phyloP scores from a whole-genome alignment of 2,888 invertebrate genomes.

The Muscina levida region DNA sequence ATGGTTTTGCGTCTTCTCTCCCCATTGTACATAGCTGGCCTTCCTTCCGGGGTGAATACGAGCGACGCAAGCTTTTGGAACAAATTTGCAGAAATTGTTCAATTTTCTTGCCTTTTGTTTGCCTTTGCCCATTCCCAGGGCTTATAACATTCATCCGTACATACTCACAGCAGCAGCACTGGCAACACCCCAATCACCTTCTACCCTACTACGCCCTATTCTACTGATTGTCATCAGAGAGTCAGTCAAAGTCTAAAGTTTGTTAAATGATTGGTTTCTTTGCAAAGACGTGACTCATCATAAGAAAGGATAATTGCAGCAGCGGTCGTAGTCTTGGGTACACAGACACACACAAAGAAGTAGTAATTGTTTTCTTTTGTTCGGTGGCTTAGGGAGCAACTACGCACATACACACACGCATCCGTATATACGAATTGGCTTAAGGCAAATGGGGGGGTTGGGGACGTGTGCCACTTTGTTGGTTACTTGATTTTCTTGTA shows the following conservation, averaged over 20 bases:
- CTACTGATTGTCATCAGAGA: conserved; percentile 21
- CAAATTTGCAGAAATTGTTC: conserved; percentile 56
- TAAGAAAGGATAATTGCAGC: conserved; percentile 57
- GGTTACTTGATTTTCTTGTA: no score
- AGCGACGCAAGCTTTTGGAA: no score
- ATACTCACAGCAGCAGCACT: not conserved
- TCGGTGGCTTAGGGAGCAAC: conserved; percentile 20
- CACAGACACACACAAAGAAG: conserved; percentile 40
- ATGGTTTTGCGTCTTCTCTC: conserved; percentile 28
- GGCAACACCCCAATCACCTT: not conserved
- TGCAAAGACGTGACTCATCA: conserved; percentile 64
- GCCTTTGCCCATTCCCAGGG: conserved; percentile 21
- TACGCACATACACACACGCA: not conserved
- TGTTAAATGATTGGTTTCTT: conserved; percentile 57
- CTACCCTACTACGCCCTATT: not conserved
- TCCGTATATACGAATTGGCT: no score
- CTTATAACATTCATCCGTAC: no score
- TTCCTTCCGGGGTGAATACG: conserved; percentile 10
- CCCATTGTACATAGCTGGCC: conserved; percentile 14
- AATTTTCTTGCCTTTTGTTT: conserved; percentile 57
- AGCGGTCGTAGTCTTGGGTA: conserved; percentile 39
- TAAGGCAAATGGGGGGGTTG: no score
- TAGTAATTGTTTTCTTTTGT: conserved; percentile 44
- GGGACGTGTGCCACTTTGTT: no score
- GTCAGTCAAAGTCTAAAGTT: conserved; percentile 46